Base-by-base conservation (phyloP, 1,140 invertebrate genomes). In the Cydia splendana region DNA sequence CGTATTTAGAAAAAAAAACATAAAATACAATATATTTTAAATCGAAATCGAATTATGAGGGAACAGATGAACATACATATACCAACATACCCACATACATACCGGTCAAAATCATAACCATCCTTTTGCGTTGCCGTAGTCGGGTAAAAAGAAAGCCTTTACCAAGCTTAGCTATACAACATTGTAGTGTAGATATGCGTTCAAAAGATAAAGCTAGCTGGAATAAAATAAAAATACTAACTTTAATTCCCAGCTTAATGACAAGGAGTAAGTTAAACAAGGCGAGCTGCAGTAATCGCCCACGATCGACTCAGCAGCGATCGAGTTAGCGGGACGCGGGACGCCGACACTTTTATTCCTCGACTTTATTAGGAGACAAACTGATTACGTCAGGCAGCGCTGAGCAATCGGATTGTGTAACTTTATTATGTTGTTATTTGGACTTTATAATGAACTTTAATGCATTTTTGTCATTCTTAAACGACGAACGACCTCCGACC, bases 241-340 rank as follows among this genome's bases (percentile, higher is more conserved):
- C 57, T 12, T n/a, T 62, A 62, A 62, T 62, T 62, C 57, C 57
- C 20, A 12, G 57, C 20, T 62, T 62, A 6, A 24, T 62, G 57
- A 62, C 57, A 62, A 9, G 57, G 57, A 20, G 57, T 62, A 62
- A n/a, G n/a, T n/a, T n/a, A n/a, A 62, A 62, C 57, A 62, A 62
- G 20, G 20, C 18, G 57, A 62, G 57, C 57, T 20, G 5, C n/a
- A 24, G 78, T 77, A 79, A 65, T 75, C 73, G 78, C 67, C 76
- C 69, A 69, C 77, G 80, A 82, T 78, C 78, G 77, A 82, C 77
- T 81, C 78, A 78, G 78, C 80, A 74, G 57, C 57, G 67, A 80
- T 82, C 77, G 81, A 82, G 76, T 82, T 80, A 82, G 34, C 67
- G 75, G 42, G 77, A 38, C 75, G 34, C 67, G 75, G 42, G 77